A percentile compares a stretch with the other conserved stretches of the same genome.
These are phyloP conservation scores for Strigops habroptila DNA, from an alignment of 2,113 vertebrate genomes.

Conservation along the genomic window DNA sequence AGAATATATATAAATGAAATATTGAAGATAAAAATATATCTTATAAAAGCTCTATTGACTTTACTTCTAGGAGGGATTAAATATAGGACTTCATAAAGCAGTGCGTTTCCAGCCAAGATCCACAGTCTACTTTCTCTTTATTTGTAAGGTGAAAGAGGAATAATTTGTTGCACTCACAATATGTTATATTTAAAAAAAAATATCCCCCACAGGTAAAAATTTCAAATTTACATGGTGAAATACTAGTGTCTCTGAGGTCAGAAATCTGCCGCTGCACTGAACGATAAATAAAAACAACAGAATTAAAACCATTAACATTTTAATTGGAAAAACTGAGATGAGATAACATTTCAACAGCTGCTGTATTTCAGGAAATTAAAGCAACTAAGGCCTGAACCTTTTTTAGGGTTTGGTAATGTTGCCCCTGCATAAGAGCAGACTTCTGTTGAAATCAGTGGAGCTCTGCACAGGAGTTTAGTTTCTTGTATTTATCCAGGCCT, in stretches of 20 bases:
- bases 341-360: background rate
- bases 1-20: background rate
- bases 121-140: background rate
- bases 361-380: background rate
- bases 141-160: background rate
- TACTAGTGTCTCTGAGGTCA: background rate
- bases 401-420: background rate
- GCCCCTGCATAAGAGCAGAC: fast-evolving
- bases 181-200: background rate
- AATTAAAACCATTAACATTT: background rate
- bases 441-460: background rate
- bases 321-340: background rate
- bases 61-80: background rate
- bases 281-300: background rate
- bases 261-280: background rate
- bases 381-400: background rate
- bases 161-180: background rate
- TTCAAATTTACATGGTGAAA: background rate
- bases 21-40: background rate
- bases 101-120: background rate
- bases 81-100: background rate
- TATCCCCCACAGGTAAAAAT: background rate
- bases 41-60: background rate
- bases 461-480: background rate
- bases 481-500: background rate